phyloP scores from a whole-genome alignment of 2,797 vertebrate species.

The Etheostoma nigrum region DNA sequence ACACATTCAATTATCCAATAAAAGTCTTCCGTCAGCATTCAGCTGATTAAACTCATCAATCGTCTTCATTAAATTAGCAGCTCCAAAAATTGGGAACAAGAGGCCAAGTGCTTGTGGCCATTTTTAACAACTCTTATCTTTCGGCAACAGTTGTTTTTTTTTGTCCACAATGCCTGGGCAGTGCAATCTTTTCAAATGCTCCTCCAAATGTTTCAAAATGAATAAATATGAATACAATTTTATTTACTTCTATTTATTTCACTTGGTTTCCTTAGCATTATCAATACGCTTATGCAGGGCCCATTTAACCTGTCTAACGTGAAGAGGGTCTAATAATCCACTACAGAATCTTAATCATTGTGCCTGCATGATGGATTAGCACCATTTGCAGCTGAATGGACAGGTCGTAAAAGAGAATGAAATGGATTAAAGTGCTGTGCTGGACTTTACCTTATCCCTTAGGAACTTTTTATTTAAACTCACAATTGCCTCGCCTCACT shows the following conservation, averaged over 20 bases:
- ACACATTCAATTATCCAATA: constrained; percentile 78
- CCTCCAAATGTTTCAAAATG: constrained; percentile 4
- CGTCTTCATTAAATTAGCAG: constrained; percentile 70
- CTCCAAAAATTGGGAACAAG: constrained; percentile 34
- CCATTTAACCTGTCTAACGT: constrained; percentile 34
- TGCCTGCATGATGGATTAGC: constrained; percentile 75
- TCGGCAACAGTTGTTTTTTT: constrained; percentile 56
- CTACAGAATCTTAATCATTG: constrained; percentile 61
- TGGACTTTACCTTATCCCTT: constrained; percentile 53
- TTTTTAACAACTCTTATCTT: constrained; percentile 62
- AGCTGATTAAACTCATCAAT: constrained; percentile 80
- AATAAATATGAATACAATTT: constrained; percentile 16
- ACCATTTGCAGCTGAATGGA: constrained; percentile 60
- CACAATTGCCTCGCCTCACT: constrained; percentile 43
- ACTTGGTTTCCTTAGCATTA: constrained; percentile 19
- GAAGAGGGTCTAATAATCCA: constrained; percentile 44
- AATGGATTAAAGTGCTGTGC: constrained; percentile 60
- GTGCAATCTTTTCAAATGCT: constrained; percentile 10
- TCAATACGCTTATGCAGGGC: constrained; percentile 38
- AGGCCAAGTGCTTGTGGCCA: constrained; percentile 41
- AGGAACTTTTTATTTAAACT: constrained; percentile 17
- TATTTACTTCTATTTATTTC: constrained; percentile 10
- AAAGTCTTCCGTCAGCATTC: constrained; percentile 66
- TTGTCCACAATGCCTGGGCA: not conserved
- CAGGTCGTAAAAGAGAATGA: constrained; percentile 60